Base-by-base conservation (phyloP, 2,888 invertebrate genomes). In the Troides helena region DNA sequence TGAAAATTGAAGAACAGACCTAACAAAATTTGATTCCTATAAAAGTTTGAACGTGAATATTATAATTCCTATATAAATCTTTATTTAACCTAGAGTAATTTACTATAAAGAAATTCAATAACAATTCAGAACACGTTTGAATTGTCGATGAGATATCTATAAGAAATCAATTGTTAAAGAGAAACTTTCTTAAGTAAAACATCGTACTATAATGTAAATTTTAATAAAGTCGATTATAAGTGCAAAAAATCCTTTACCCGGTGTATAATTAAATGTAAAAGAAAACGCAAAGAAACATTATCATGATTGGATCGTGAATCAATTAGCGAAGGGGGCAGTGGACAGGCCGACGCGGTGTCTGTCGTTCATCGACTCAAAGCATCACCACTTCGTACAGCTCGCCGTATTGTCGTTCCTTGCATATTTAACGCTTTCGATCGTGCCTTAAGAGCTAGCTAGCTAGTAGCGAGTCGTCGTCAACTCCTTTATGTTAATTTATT, bases 401-500 rank as follows among this genome's bases (percentile, higher is more conserved):
- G 78, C 76, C 74, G 74, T 74, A 74, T 74, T 76, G 78, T 84
- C 82, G 84, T 86, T 86, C 81, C 81, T 83, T 78, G 80, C 78
- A 83, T 85, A 88, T 87, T 88, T 87, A 88, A 86, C 83, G 79
- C 85, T 75, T 80, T 81, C 78, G 77, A 77, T 79, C 78, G 81
- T 83, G 80, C 81, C 78, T 78, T 79, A 80, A 84, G 80, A 74
- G 79, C 80, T 83, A 21, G 79, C 80, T 83, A 21, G 76, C 78
- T 18, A 56, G 71, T 18, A 56, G 71, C 73, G 77, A 81, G 83
- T 78, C 76, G 76, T 81, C 81, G 80, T 79, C 81, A 80, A 80
- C 81, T 79, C 83, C 79, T 80, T 86, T 88, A 88, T 88, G 86
- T 84, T 88, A 89, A 90, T 90, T 86, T 89, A 90, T 89, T 88